phyloP scores from a whole-genome alignment of 2,113 vertebrate species.

The Gavialis gangeticus region DNA sequence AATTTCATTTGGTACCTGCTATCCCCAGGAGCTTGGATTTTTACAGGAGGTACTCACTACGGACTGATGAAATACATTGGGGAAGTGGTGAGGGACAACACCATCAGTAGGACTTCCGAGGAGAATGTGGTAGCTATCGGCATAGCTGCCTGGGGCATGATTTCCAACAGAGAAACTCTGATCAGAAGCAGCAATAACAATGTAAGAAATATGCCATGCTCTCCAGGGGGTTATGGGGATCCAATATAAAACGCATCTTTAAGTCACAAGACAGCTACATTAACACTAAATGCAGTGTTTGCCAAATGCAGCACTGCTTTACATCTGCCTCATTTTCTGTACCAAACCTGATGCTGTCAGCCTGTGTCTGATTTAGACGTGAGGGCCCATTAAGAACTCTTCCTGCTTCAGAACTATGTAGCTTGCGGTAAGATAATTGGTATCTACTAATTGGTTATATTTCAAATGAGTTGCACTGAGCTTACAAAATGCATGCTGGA shows the following conservation, averaged over 20 bases:
- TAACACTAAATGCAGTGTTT: neutral
- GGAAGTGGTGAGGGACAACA: constrained; percentile 85
- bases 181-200: constrained; percentile 52
- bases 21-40: constrained; percentile 83
- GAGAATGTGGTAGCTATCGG: constrained; percentile 85
- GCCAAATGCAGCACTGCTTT: neutral
- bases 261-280: neutral
- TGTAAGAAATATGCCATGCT: neutral
- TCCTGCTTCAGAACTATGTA: neutral
- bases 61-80: constrained; percentile 87
- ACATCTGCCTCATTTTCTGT: rapidly evolving
- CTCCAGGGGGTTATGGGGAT: neutral
- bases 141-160: constrained; percentile 85
- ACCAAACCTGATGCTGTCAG: neutral
- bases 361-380: too few relatives aligned
- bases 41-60: constrained; percentile 83
- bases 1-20: neutral
- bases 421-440: neutral
- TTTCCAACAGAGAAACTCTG: constrained; percentile 82
- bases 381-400: neutral
- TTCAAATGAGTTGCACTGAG: neutral
- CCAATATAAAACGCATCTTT: neutral
- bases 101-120: constrained; percentile 83
- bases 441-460: neutral
- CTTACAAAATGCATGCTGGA: neutral